Percentiles rank a stretch among this genome's conserved stretches.
These are phyloP conservation scores for Pelecanus crispus DNA, from an alignment of 2,113 vertebrate genomes.

Conservation along the genomic window DNA sequence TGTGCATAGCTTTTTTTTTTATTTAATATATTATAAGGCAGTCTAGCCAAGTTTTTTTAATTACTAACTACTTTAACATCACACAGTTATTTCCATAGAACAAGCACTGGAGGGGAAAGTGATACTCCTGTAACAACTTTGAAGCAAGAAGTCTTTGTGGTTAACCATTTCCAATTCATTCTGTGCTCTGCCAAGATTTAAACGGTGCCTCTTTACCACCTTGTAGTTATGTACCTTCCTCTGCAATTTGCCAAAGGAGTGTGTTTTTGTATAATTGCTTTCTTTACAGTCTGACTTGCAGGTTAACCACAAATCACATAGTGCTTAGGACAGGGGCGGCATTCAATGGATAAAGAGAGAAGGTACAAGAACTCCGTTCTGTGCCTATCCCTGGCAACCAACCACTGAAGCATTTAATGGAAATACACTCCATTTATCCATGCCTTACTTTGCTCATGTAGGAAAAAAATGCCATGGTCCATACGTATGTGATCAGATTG, in stretches of 20 bases:
- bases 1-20: background rate
- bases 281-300: conserved; percentile 7
- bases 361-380: background rate
- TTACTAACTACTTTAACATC: conserved; percentile 32
- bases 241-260: background rate
- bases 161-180: conserved; percentile 25
- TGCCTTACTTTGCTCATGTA: background rate
- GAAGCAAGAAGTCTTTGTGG: conserved; percentile 44
- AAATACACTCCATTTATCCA: background rate
- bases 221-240: background rate
- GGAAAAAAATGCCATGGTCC: background rate
- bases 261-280: background rate
- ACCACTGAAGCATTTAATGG: background rate
- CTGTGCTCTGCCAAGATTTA: conserved; percentile 32
- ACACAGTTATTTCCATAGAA: conserved; percentile 28
- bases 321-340: background rate
- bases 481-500: too few species aligned
- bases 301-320: conserved; percentile 9
- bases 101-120: conserved; percentile 20
- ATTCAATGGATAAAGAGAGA: background rate
- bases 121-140: conserved; percentile 21
- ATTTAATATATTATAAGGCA: background rate
- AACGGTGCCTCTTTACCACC: background rate
- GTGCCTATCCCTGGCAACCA: background rate
- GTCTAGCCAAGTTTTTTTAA: conserved; percentile 41